Evolutionary conservation across 2,888 invertebrate species (phyloP), one percentile per base, ranked within the genome.

Genomic region (Orchesellides sinensis): DNA sequence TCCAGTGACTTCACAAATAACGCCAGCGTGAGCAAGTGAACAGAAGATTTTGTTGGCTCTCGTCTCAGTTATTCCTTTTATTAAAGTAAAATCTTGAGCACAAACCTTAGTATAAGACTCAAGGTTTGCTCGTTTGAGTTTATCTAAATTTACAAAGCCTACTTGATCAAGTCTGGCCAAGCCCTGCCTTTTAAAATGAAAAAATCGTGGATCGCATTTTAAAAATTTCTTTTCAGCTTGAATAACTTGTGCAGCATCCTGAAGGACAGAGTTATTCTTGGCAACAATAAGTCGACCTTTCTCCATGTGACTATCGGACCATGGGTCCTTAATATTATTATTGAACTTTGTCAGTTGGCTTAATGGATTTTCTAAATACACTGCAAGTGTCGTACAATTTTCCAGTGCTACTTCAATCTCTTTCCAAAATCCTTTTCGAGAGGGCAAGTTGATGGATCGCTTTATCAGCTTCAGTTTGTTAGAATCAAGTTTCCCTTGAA

Each of bases 361-460:
- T n/a, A n/a, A n/a, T n/a, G n/a, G n/a, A n/a, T n/a, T n/a, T n/a
- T n/a, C n/a, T 35, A 23, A 2, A 54, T 17, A 5, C n/a, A 56
- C 70, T 10, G 70, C 70, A 54, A 54, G 35, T 14, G n/a, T 49
- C 35, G 17, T 1, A 0, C 54, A 10, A 21, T 56, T 14, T 6
- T 70, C 70, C 10, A 70, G 35, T 17, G 54, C 54, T 1, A 6
- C 12, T 21, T 2, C 14, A 21, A 70, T 70, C 35, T 70, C 35
- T 23, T 56, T 35, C 54, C 70, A 70, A 40, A 70, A 70, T 8
- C 40, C 70, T 0, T 0, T 21, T 23, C 56, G 29, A 0, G 35
- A 35, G 0, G 70, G 70, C 14, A 70, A 52, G 4, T 54, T 32
- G 1, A 69, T 5, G 3, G 6, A 6, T 2, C 14, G 6, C 21